Conservation (phyloP, 2,888 invertebrate species). For the Idaea biselata region DNA sequence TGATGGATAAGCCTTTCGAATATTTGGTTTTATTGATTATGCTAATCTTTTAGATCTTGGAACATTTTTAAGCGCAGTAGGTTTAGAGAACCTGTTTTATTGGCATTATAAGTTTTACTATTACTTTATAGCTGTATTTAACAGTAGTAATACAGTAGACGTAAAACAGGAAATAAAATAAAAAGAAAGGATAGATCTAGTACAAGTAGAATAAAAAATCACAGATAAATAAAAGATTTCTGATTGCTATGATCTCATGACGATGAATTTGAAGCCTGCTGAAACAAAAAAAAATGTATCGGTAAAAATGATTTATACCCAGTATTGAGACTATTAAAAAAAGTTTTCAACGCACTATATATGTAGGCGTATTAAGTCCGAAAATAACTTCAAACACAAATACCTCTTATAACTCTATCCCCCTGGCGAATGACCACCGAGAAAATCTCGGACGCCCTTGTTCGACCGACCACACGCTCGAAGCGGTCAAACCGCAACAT, state of each 20-base stretch:
- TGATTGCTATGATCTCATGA: neutral
- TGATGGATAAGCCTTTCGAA: slow-evolving; percentile 42
- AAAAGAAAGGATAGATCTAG: neutral
- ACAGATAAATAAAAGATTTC: too few species aligned
- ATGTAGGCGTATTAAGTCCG: neutral
- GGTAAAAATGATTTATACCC: neutral
- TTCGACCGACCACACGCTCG: slow-evolving; percentile 65
- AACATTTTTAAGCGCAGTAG: neutral
- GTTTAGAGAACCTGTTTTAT: neutral
- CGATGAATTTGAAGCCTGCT: neutral
- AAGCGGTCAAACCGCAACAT: slow-evolving; percentile 48
- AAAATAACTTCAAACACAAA: neutral
- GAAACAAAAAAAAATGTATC: neutral
- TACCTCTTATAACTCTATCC: slow-evolving; percentile 34
- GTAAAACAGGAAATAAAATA: neutral
- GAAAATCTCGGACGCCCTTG: slow-evolving; percentile 57
- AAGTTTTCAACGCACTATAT: neutral
- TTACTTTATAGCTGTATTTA: neutral
- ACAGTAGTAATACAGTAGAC: neutral
- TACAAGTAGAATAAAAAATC: neutral
- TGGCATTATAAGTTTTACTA: neutral
- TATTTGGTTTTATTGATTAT: slow-evolving; percentile 2
- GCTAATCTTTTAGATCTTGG: neutral
- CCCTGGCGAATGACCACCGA: slow-evolving; percentile 60
- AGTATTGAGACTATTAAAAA: neutral